phyloP scores from a whole-genome alignment of 2,888 invertebrate species.

The Mimachlamys varia region DNA sequence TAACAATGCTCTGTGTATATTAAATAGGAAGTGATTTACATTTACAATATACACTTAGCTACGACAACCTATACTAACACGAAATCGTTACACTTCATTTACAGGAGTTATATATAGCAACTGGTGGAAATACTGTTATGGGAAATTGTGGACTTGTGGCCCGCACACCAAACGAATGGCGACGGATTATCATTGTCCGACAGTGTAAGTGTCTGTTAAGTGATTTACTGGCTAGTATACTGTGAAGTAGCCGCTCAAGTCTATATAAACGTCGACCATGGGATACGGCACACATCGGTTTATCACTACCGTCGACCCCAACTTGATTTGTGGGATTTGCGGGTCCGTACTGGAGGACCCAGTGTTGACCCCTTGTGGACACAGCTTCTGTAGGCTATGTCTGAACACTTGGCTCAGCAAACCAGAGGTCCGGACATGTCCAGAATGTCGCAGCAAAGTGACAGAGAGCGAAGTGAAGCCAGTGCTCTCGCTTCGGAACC shows the following conservation, averaged over 20 bases:
- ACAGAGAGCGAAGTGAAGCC: constrained; percentile 65
- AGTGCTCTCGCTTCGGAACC: constrained; percentile 74
- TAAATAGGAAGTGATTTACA: constrained; percentile 31
- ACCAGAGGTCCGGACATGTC: constrained; percentile 72
- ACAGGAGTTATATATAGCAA: neutral
- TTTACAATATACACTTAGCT: neutral
- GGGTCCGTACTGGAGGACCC: constrained; percentile 76
- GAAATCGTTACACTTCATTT: constrained; percentile 30
- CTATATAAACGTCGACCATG: constrained; percentile 61
- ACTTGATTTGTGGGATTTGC: constrained; percentile 78
- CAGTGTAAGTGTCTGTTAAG: neutral
- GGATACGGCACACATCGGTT: constrained; percentile 73
- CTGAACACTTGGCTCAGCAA: constrained; percentile 76
- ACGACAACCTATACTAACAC: neutral
- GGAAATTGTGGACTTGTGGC: neutral
- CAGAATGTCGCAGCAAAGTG: constrained; percentile 72
- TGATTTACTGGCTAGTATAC: neutral
- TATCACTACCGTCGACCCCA: constrained; percentile 73
- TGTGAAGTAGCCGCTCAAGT: neutral
- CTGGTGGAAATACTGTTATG: neutral
- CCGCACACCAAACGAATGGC: neutral
- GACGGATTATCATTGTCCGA: neutral
- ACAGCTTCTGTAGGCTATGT: constrained; percentile 76
- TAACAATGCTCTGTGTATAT: constrained; percentile 6
- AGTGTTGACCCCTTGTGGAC: constrained; percentile 78